These are phyloP conservation scores for Entomyzon cyanotis DNA, from an alignment of 2,113 vertebrate species.

Conservation along the genomic window DNA sequence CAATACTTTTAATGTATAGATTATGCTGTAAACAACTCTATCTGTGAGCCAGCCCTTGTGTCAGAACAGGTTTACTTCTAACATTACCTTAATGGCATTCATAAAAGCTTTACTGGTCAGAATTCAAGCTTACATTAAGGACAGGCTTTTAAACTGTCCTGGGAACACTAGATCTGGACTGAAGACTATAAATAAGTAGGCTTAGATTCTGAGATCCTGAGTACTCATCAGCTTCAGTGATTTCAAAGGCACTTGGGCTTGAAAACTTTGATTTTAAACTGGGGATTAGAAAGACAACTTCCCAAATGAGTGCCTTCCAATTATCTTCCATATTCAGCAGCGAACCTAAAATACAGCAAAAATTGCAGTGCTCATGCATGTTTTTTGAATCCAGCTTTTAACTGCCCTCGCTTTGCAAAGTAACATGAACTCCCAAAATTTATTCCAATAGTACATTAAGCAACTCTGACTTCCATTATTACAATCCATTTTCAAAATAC, in stretches of 20 bases:
- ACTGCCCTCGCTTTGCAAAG: not conserved
- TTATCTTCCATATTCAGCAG: not conserved
- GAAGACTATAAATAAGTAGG: not conserved
- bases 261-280: not conserved
- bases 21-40: not conserved
- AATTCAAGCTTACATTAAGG: not conserved
- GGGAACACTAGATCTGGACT: not conserved
- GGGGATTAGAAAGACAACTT: not conserved
- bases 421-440: not conserved
- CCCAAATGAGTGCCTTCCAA: not conserved
- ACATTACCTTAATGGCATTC: not conserved
- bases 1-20: not conserved
- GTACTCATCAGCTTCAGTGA: not conserved
- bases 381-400: not conserved
- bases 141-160: not conserved
- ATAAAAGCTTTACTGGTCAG: not conserved
- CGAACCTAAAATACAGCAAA: not conserved
- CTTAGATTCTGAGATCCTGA: not conserved
- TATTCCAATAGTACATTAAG: not conserved
- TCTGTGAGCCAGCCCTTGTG: not conserved
- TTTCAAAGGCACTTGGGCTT: not conserved
- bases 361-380: accelerated
- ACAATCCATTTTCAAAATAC: not conserved
- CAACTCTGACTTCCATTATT: not conserved
- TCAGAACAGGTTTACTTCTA: not conserved